Evolutionary conservation across 2,797 vertebrate species (phyloP), one percentile per base, ranked within the genome.

Genomic region (Thaleichthys pacificus): DNA sequence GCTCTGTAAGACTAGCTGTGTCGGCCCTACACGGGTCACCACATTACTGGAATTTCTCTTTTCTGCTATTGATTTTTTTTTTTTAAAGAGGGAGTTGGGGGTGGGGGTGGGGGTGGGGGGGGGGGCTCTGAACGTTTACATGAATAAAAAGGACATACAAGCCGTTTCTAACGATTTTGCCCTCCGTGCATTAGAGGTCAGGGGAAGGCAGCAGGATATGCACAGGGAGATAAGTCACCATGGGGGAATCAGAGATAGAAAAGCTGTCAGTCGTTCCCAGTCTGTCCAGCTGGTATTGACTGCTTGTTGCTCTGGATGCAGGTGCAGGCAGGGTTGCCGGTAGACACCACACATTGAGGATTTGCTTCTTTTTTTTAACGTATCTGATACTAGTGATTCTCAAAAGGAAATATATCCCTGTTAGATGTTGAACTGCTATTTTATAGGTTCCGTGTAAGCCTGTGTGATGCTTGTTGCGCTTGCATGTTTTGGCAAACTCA

Each of bases 21-120:
- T 66, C 1, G 24, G n/a, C n/a, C n/a, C n/a, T n/a, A n/a, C n/a
- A n/a, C n/a, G n/a, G n/a, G n/a, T n/a, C n/a, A n/a, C n/a, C n/a
- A n/a, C 76, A 72, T 91, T 91, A 87, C 91, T 87, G 91, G 89
- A 91, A 92, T 79, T 80, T 76, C 85, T 87, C 75, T 75, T 77
- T 72, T 88, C 76, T 73, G 14, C 5, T 91, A 91, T 91, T 91
- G 90, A 93, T 92, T 90, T 89, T 68, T 81, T 58, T 51, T 17
- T 35, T 42, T 42, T 42, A 11, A 12, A 42, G 38, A 42, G 9
- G 38, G 38, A 42, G 8, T 6, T 6, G 35, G 38, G 0, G 51
- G 15, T 5, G 3, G 15, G 17, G 17, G 19, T 9, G 12, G 9
- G n/a, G 19, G 12, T 4, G 3, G 49, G 51, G 15, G 19, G 3